phyloP scores from a whole-genome alignment of 2,113 vertebrate species.

The Mus spicilegus region DNA sequence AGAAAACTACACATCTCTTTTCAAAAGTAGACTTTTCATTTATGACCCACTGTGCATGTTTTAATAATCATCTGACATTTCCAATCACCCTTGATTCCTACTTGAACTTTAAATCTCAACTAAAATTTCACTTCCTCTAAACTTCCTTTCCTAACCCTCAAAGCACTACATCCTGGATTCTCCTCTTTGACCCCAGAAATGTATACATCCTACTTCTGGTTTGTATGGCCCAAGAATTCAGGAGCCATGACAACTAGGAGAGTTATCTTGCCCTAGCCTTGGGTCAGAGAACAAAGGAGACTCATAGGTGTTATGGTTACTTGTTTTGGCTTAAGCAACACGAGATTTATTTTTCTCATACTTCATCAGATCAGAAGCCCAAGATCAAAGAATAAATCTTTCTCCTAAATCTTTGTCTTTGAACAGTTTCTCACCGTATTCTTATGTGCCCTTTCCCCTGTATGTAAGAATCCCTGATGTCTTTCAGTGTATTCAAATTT shows the following conservation, averaged over 20 bases:
- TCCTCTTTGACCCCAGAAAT: not conserved
- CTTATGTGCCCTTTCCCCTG: not conserved
- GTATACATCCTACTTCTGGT: not conserved
- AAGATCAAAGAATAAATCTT: not conserved
- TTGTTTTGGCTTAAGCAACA: not conserved
- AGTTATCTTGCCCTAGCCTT: not conserved
- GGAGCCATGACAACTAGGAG: not conserved
- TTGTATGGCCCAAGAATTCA: not conserved
- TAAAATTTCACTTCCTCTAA: not conserved
- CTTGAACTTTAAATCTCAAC: conserved; percentile 4
- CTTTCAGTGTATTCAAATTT: not conserved
- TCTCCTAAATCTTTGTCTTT: not conserved
- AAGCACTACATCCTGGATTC: not conserved
- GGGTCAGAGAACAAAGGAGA: not conserved
- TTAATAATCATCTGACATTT: not conserved
- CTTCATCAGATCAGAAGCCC: not conserved
- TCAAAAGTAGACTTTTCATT: not conserved
- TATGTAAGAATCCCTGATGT: not conserved
- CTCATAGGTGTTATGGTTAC: not conserved
- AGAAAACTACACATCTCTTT: not conserved
- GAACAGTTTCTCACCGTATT: not conserved
- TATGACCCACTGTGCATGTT: not conserved
- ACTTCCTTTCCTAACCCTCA: not conserved
- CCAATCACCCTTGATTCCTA: not conserved
- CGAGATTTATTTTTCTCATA: not conserved